Evolutionary conservation across 2,888 invertebrate genomes (phyloP), one percentile per base, ranked within the genome.

Genomic region (Eupeodes latifasciatus): DNA sequence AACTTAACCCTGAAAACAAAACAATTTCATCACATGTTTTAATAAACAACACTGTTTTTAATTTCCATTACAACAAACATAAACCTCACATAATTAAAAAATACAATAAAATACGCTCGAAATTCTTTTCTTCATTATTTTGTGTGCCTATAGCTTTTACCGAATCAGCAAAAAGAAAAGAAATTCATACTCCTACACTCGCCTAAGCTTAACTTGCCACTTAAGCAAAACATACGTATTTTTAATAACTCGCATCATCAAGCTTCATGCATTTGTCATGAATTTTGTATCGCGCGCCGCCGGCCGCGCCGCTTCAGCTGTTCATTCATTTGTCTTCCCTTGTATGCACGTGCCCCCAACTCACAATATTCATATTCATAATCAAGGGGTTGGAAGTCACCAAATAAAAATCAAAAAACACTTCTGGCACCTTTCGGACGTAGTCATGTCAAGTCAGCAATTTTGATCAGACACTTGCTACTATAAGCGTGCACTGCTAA

Each of bases 141-240:
- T 64, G 19, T 44, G 16, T 62, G 11, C 16, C 1, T n/a, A 61
- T 36, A 14, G 36, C 36, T 44, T 62, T 49, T 14, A 27, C 19
- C 47, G 47, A 19, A 14, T 27, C 66, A 66, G 47, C 66, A 9
- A 47, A 66, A 62, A 10, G 5, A 61, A 64, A 47, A 14, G 27
- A 1, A 47, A n/a, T 47, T 66, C 27, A 19, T 9, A 66, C 66
- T 66, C 66, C 47, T 49, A 66, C 66, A 49, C 66, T 47, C 27
- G 47, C 27, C 27, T 47, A 47, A 47, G 66, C 27, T 66, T 19
- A 66, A 47, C 66, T 66, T 66, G 66, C 47, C 66, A 27, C 47
- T 27, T 66, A 66, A 66, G 14, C 16, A 16, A 64, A 64, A n/a
- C 44, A 44, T 64, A 44, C 9, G 16, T 62, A 7, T n/a, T 27